These are phyloP conservation scores for Centrocercus urophasianus DNA, from an alignment of 2,113 vertebrate genomes.

Conservation along the genomic window DNA sequence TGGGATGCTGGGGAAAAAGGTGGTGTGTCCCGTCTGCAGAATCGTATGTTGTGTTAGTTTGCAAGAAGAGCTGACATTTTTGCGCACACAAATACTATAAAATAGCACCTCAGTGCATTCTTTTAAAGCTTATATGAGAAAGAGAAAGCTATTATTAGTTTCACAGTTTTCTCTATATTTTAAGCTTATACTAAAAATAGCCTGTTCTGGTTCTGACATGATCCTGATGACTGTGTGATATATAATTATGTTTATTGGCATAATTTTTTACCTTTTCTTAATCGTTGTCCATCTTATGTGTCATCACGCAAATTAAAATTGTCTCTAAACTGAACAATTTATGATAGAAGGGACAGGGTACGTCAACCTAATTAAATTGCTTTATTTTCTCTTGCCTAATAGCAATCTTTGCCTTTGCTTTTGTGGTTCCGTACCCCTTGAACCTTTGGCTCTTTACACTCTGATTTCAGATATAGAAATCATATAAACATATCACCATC, in stretches of 20 bases:
- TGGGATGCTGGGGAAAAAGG: neutral
- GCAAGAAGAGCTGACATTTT: neutral
- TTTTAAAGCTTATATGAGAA: neutral
- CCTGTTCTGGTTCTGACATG: neutral
- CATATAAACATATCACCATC: neutral
- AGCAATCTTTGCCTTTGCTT: neutral
- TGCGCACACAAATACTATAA: neutral
- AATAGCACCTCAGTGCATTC: rapidly evolving
- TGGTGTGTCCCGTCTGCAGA: conserved; percentile 66
- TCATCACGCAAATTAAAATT: neutral
- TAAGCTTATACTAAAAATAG: neutral
- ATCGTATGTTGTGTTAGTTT: neutral
- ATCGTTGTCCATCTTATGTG: neutral
- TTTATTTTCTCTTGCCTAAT: neutral
- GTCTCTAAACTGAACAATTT: neutral
- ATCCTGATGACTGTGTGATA: neutral
- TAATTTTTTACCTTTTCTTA: neutral
- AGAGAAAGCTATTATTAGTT: neutral
- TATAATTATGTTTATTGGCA: neutral
- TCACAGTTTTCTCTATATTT: neutral
- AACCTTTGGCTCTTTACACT: neutral
- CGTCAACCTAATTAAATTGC: neutral
- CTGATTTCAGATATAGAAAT: neutral
- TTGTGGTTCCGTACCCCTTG: neutral
- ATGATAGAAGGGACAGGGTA: neutral